A percentile compares a stretch with the other conserved stretches of the same genome.
phyloP scores from a whole-genome alignment of 2,113 vertebrate species.

The Semicossyphus pulcher region DNA sequence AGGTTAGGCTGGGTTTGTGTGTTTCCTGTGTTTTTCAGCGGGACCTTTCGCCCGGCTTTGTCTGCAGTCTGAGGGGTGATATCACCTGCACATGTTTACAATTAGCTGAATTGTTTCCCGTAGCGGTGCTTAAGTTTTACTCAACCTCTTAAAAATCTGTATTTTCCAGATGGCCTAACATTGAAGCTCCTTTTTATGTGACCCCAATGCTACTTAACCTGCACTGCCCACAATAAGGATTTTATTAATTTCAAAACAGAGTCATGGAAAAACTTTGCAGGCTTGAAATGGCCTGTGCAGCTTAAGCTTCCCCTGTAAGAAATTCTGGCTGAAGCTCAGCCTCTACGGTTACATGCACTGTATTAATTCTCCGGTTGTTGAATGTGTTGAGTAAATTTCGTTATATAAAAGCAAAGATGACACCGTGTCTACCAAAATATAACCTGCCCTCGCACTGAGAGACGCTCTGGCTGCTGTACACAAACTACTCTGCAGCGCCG shows the following conservation, averaged over 20 bases:
- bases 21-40: slow-evolving; percentile 34
- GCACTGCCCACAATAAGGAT: background rate
- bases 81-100: slow-evolving; percentile 75
- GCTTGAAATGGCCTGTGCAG: background rate
- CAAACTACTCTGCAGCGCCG: slow-evolving; percentile 36
- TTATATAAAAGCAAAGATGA: slow-evolving; percentile 40
- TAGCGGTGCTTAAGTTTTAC: slow-evolving; percentile 56
- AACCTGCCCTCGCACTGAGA: slow-evolving; percentile 25
- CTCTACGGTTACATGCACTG: background rate
- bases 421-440: slow-evolving; percentile 10
- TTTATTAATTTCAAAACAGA: slow-evolving; percentile 33
- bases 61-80: slow-evolving; percentile 61
- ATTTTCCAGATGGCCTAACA: slow-evolving; percentile 64
- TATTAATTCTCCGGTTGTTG: slow-evolving; percentile 1
- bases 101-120: slow-evolving; percentile 65
- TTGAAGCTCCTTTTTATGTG: slow-evolving; percentile 25
- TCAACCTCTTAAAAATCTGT: slow-evolving; percentile 54
- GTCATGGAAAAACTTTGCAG: slow-evolving; percentile 13
- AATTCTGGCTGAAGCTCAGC: background rate
- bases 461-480: slow-evolving; percentile 11
- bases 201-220: slow-evolving; percentile 21
- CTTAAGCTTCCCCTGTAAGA: background rate
- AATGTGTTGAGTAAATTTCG: background rate
- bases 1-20: background rate
- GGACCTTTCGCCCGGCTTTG: slow-evolving; percentile 33